Percentiles rank a stretch among this genome's conserved stretches.
Evolutionary conservation across 2,113 vertebrate species (phyloP).

Genomic region (Macroglossus sobrinus): DNA sequence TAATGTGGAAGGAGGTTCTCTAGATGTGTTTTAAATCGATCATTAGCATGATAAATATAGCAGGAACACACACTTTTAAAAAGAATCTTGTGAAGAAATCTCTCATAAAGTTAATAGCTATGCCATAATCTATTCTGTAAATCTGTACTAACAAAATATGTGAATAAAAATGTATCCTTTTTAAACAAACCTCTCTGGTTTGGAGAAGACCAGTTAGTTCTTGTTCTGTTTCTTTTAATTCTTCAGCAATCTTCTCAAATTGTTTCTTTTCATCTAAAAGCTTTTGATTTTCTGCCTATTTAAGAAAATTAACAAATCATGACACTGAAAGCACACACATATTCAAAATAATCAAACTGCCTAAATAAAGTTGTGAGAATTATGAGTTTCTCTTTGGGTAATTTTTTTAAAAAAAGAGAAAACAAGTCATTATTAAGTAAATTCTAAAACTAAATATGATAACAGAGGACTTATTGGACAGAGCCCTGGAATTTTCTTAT

Average conservation of each 20-base stretch:
- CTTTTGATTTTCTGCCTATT: slow-evolving; percentile 81
- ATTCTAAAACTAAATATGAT: background rate
- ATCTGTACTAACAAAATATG: slow-evolving; percentile 35
- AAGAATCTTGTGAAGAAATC: slow-evolving; percentile 25
- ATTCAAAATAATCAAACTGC: slow-evolving; percentile 19
- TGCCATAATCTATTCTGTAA: slow-evolving; percentile 16
- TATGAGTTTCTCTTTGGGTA: background rate
- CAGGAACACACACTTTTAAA: background rate
- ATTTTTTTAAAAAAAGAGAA: background rate
- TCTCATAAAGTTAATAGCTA: slow-evolving; percentile 30
- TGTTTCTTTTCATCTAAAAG: slow-evolving; percentile 78
- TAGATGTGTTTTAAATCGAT: background rate
- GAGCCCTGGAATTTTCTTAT: background rate
- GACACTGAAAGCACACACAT: slow-evolving; percentile 22
- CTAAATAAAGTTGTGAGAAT: background rate
- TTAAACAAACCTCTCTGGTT: slow-evolving; percentile 82
- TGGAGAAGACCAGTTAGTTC: slow-evolving; percentile 75
- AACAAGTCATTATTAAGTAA: slow-evolving; percentile 7
- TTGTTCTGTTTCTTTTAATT: slow-evolving; percentile 79
- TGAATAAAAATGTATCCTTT: slow-evolving; percentile 24
- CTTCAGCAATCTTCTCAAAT: slow-evolving; percentile 79
- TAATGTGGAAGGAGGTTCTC: background rate
- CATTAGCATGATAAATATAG: slow-evolving; percentile 19
- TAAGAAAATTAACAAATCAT: slow-evolving; percentile 57
- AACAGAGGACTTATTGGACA: background rate